Evolutionary conservation across 1,140 invertebrate genomes (phyloP).

Genomic region (Euborellia annulipes): DNA sequence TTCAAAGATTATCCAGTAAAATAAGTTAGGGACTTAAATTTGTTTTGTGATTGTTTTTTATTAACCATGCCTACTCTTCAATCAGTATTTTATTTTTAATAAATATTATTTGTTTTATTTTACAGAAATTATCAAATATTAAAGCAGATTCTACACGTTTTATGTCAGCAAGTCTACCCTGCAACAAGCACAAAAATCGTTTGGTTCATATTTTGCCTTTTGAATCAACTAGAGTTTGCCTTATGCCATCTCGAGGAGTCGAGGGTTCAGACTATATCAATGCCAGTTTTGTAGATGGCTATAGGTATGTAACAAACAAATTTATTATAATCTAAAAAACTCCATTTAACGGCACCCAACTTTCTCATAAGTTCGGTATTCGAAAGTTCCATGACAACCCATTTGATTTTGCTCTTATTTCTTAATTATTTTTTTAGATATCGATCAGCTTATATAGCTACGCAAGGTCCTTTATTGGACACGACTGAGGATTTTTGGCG

Average conservation of each 20-base stretch:
- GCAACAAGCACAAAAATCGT: conserved; percentile 97
- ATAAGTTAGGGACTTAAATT: no score
- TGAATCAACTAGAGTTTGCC: conserved; percentile 86
- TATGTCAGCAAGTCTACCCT: conserved; percentile 86
- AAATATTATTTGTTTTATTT: conserved; percentile 23
- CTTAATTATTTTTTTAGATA: conserved; percentile 28
- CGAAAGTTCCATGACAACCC: no score
- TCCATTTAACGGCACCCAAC: no score
- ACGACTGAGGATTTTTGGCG: conserved; percentile 98
- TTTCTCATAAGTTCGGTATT: no score
- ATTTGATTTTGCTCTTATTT: no score
- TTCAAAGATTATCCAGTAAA: no score
- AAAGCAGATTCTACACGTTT: conserved; percentile 89
- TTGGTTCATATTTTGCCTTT: conserved; percentile 94
- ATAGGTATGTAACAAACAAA: conserved; percentile 28
- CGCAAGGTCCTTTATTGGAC: conserved; percentile 88
- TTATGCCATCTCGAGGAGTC: conserved; percentile 75
- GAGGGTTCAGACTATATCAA: conserved; percentile 99
- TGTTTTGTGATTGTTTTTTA: no score
- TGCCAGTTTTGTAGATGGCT: conserved; percentile 94
- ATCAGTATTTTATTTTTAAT: no score
- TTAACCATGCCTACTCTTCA: no score
- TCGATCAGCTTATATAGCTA: conserved; percentile 90
- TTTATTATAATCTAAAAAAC: no score
- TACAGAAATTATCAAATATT: conserved; percentile 85